Evolutionary conservation across 2,113 vertebrate genomes (phyloP), one percentile per base, ranked within the genome.

Genomic region (Oncorhynchus mykiss): DNA sequence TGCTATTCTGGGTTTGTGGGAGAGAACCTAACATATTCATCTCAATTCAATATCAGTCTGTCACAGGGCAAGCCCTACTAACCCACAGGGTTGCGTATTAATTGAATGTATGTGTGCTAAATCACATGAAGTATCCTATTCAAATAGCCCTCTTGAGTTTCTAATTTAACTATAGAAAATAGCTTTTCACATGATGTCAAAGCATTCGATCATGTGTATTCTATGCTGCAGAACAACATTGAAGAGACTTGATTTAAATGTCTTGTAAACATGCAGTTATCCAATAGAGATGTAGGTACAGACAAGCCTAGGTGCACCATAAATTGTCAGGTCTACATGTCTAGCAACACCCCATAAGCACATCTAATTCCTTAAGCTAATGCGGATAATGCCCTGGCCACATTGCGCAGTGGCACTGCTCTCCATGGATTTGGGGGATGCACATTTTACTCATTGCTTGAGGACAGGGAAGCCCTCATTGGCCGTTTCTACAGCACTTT

Each of bases 351-450:
- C 16, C 59, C 7, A 62, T 62, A 5, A n/a, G 51, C 20, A 71
- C 39, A 45, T 45, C 87, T 93, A 93, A 93, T 88, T 92, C 91
- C 90, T 67, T 57, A 73, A 72, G 72, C 84, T 93, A 93, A 94
- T 92, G 84, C 91, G 92, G 93, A 93, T 94, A 90, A 93, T 71
- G 81, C 75, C 71, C 76, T 78, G 87, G 85, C 84, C 84, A 72
- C 83, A 13, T 72, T 88, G 85, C 70, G 78, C 80, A 72, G 48
- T 67, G 22, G 67, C 84, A 34, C 78, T 54, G 80, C 78, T 67
- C 82, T 80, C 39, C 82, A 78, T 77, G 86, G 83, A 83, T 91
- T 87, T 85, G 80, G 71, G 80, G 39, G 39, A 75, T 73, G 25
- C 78, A 70, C 20, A 69, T 70, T 74, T 78, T 73, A 16, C 70